A percentile compares a stretch with the other conserved stretches of the same genome.
Evolutionary conservation across 2,797 vertebrate species (phyloP).

Genomic region (Lacerta agilis): DNA sequence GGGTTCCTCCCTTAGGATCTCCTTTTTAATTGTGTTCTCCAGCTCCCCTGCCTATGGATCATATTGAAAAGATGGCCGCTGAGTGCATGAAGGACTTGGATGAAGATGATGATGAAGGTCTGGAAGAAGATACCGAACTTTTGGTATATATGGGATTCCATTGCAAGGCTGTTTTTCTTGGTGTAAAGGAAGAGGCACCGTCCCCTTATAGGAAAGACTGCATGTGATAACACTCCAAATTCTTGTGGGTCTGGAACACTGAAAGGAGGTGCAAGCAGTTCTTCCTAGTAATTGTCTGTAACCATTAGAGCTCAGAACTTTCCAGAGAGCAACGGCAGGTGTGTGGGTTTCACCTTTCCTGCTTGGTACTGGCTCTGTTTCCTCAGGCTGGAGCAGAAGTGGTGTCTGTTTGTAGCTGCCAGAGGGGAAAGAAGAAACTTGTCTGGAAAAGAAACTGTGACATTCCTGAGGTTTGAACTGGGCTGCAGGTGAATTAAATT

Average conservation of each 20-base stretch:
- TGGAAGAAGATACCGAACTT: constrained; percentile 92
- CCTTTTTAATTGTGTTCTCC: constrained; percentile 47
- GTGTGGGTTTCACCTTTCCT: neutral
- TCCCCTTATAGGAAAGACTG: neutral
- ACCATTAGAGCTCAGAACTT: neutral
- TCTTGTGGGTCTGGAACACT: neutral
- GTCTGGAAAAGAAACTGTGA: neutral
- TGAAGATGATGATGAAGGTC: constrained; percentile 84
- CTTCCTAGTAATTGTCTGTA: neutral
- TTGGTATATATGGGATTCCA: constrained; percentile 80
- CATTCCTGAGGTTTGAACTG: neutral
- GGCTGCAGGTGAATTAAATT: neutral
- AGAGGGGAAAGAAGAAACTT: neutral
- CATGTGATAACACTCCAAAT: neutral
- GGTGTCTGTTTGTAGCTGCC: neutral
- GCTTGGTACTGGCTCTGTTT: neutral
- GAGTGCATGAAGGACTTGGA: constrained; percentile 92
- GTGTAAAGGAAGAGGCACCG: neutral
- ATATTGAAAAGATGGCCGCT: constrained; percentile 93
- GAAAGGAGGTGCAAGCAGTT: neutral
- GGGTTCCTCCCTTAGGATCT: constrained; percentile 7
- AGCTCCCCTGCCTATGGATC: constrained; percentile 94
- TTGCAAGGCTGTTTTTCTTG: constrained; percentile 4
- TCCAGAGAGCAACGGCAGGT: neutral
- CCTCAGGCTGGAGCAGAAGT: neutral